Conservation (phyloP, 2,113 vertebrate species). For the Corvus moneduloides region DNA sequence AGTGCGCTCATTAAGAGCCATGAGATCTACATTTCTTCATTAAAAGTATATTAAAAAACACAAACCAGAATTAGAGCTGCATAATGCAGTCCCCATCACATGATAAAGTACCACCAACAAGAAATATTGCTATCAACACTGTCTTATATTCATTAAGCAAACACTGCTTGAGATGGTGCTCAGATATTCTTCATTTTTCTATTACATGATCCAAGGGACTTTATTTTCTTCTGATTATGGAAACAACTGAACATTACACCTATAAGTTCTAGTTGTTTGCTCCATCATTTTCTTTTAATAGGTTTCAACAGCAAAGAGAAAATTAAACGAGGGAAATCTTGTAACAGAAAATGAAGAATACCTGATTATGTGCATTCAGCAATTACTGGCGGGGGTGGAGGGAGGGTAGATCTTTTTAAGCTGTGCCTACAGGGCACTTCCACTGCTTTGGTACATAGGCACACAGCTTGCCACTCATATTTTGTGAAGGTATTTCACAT, state of each 20-base stretch:
- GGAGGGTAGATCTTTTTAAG: background rate
- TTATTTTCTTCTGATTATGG: slow-evolving; percentile 32
- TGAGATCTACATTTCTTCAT: background rate
- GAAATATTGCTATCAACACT: background rate
- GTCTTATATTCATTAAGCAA: background rate
- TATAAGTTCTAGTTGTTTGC: slow-evolving; percentile 20
- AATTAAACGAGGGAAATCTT: slow-evolving; percentile 14
- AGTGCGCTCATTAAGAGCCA: background rate
- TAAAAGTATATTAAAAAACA: background rate
- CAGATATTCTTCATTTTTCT: slow-evolving; percentile 24
- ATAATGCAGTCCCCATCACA: background rate
- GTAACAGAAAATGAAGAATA: slow-evolving; percentile 18
- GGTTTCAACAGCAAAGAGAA: slow-evolving; percentile 26
- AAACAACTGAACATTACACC: background rate
- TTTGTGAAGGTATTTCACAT: background rate
- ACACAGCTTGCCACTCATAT: background rate
- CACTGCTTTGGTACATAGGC: background rate
- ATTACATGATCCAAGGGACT: background rate
- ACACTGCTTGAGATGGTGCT: background rate
- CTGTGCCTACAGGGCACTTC: background rate
- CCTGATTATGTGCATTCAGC: background rate
- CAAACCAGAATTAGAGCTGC: background rate
- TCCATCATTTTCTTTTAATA: slow-evolving; percentile 49
- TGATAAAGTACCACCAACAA: background rate
- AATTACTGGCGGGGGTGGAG: background rate